Evolutionary conservation across 1,140 invertebrate genomes (phyloP), one percentile per base, ranked within the genome.

Genomic region (Microplitis mediator): DNA sequence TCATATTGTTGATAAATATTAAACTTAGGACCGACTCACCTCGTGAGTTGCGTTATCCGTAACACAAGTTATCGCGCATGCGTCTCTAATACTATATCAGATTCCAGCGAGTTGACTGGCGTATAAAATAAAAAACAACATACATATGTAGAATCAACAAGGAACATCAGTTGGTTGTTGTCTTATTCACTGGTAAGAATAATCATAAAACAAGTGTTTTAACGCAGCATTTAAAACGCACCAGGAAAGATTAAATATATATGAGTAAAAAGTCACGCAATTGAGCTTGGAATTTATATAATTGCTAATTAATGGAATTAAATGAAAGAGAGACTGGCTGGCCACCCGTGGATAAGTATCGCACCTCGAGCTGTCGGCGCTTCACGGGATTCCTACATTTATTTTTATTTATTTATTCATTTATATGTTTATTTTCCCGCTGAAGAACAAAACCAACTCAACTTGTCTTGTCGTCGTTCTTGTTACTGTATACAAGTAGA

Each of bases 311-410:
- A 67, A 39, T 54, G 34, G 51, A 67, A 67, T 67, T 54, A 67
- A 67, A 67, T 51, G 39, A 52, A 39, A 23, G 51, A 67, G 39
- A 67, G 23, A 23, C 23, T 23, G 23, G 23, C 16, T 52, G 65
- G 65, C 65, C 65, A 54, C 65, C 65, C 50, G 65, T 67, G 65
- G 65, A 23, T 50, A 52, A 73, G 75, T 77, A 78, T 71, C 70
- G 64, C 67, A 32, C 63, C 60, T 45, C 68, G 60, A 62, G 34
- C 62, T 51, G 65, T 51, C 65, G 50, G 50, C 62, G 62, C 62
- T 64, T 64, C 62, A 64, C 32, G 60, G 32, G 34, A 62, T 34
- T 62, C 60, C 35, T 62, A 3, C 9, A 13, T 56, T 23, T 5
- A 6, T 23, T 56, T 56, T 56, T 56, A 4, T 23, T 23, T 56